Conservation (phyloP, 2,888 invertebrate genomes). For the Tachina grossa region DNA sequence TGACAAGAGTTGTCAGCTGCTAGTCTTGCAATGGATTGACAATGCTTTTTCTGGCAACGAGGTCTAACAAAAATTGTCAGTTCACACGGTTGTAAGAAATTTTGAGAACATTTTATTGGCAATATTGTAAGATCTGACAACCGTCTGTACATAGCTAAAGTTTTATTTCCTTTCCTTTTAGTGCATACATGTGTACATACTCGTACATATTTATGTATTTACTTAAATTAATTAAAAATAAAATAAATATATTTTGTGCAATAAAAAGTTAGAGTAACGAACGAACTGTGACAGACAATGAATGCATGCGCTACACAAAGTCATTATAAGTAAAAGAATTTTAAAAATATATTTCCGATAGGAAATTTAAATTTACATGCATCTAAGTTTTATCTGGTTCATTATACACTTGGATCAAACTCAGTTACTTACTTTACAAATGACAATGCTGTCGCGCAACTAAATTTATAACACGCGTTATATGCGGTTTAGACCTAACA, state of each 20-base stretch:
- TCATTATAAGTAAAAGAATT: not conserved
- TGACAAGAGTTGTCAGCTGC: too few relatives aligned
- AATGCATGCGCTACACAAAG: not conserved
- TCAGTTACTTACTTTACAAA: too few relatives aligned
- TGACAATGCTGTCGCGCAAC: too few relatives aligned
- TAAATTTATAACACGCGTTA: too few relatives aligned
- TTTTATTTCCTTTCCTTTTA: not conserved
- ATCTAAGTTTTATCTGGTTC: not conserved
- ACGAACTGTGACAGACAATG: not conserved
- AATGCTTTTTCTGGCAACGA: too few relatives aligned
- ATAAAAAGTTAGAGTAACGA: not conserved
- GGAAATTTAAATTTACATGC: not conserved
- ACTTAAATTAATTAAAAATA: slow-evolving; percentile 14
- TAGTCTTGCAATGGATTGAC: too few relatives aligned
- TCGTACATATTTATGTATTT: not conserved
- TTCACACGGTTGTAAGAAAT: too few relatives aligned
- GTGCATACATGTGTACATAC: not conserved
- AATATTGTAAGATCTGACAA: too few relatives aligned
- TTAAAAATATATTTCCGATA: not conserved
- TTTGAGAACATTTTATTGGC: too few relatives aligned
- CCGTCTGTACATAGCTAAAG: too few relatives aligned
- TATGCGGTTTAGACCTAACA: too few relatives aligned
- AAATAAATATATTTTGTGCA: slow-evolving; percentile 2
- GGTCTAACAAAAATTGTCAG: too few relatives aligned
- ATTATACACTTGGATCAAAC: not conserved